A percentile compares a stretch with the other conserved stretches of the same genome.
Conservation (phyloP, 30 jellyfish, hydroid and myxozoan species). For the Chironex yamaguchii region DNA sequence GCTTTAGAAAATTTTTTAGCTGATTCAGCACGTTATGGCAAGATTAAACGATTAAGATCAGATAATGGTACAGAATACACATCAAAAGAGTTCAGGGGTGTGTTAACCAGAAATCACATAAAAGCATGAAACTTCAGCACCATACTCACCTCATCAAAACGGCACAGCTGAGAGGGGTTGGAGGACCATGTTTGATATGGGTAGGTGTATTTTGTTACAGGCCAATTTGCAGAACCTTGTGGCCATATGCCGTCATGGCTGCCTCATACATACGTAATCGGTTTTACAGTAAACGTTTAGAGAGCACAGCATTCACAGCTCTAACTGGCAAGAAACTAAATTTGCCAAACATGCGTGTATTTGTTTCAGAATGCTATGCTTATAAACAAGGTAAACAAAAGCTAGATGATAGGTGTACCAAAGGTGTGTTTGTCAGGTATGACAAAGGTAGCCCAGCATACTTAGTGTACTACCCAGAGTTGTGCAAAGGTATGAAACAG, state of each 20-base stretch:
- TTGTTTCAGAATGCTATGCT: conserved; percentile 63
- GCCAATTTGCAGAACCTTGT: conserved; percentile 77
- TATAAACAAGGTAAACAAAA: conserved; percentile 15
- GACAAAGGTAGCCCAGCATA: conserved; percentile 73
- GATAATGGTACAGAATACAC: conserved; percentile 64
- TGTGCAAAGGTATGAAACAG: no score
- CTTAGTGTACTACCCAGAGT: conserved; percentile 52
- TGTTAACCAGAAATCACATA: conserved; percentile 17
- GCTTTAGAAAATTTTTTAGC: conserved; percentile 61
- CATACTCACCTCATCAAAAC: conserved; percentile 73
- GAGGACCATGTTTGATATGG: conserved; percentile 55
- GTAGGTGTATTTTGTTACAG: conserved; percentile 57
- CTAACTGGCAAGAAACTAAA: conserved; percentile 46
- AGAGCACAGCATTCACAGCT: conserved; percentile 39
- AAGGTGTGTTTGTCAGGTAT: conserved; percentile 54
- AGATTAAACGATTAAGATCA: conserved; percentile 36
- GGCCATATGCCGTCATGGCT: conserved; percentile 82
- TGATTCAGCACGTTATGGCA: conserved; percentile 66
- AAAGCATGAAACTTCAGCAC: conserved; percentile 50
- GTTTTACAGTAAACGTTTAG: conserved; percentile 30
- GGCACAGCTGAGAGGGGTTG: conserved; percentile 63
- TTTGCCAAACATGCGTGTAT: conserved; percentile 21
- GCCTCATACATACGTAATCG: conserved; percentile 66
- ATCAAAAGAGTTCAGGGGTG: conserved; percentile 15
- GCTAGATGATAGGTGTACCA: conserved; percentile 43